A percentile compares a stretch with the other conserved stretches of the same genome.
Conservation (phyloP, 2,888 invertebrate genomes). For the Ochropleura leucogaster region DNA sequence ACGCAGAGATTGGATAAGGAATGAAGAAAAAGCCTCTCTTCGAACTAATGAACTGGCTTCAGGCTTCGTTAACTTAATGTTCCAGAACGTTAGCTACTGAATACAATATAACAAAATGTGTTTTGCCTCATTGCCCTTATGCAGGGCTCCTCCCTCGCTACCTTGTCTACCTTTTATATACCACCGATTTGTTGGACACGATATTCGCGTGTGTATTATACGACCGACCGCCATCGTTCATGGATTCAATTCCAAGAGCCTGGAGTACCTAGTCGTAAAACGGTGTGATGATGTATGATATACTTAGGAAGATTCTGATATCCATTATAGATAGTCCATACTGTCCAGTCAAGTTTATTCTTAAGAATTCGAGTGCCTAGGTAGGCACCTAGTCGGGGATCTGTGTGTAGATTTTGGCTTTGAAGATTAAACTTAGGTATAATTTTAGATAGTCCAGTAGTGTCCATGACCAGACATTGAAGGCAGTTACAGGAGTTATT, state of each 20-base stretch:
- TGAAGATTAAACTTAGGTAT: not conserved
- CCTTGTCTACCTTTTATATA: not conserved
- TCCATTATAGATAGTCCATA: not conserved
- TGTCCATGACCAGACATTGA: not conserved
- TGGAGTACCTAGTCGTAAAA: not conserved
- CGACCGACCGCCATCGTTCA: not conserved
- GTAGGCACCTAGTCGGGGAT: not conserved
- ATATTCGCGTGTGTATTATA: not conserved
- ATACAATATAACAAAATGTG: not conserved
- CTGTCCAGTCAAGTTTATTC: not conserved
- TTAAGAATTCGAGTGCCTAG: not conserved
- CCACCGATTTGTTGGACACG: not conserved
- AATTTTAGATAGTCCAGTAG: not conserved
- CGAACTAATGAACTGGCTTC: slow-evolving; percentile 8
- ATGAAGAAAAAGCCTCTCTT: slow-evolving; percentile 2
- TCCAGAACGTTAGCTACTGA: slow-evolving; percentile 10
- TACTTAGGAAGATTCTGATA: not conserved
- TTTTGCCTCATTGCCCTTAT: not conserved
- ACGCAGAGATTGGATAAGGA: slow-evolving; percentile 16
- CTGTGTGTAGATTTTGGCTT: not conserved
- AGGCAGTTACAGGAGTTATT: slow-evolving; percentile 25
- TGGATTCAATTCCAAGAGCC: not conserved
- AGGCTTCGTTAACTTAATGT: slow-evolving; percentile 37
- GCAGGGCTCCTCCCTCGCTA: not conserved
- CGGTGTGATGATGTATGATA: not conserved